Base-by-base conservation (phyloP, 1,140 invertebrate species). In the Rhizoglyphus robini region DNA sequence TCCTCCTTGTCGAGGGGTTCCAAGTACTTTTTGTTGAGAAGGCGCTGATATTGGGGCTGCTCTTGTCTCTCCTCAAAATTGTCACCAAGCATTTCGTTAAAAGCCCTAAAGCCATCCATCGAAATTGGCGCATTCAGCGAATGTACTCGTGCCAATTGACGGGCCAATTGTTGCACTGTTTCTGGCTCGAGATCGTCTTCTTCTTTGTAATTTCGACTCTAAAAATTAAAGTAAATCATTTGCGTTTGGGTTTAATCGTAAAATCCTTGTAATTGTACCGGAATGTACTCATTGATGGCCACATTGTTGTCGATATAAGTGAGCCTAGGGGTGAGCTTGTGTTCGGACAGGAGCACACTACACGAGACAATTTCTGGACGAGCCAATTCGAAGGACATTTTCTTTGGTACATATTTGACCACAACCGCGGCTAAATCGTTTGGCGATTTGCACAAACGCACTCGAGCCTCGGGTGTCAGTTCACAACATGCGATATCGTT, bases 191-290 rank as follows among this genome's bases (percentile, higher is more conserved):
- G 27, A 38, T 64, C 63, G 51, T 64, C 63, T 11, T 30, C 20
- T 23, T 51, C 20, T 36, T 30, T 36, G 29, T 64, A 64, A 25
- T 29, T 11, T 13, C 63, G 63, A 57, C 63, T 25, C 61, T 63
- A 54, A 27, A 41, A 20, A 51, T 51, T 3, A 13, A 51, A 13
- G 23, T 46, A n/a, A 46, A 41, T 41, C 8, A 41, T 11, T 41
- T 18, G 8, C 8, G 15, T 54, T 54, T 54, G 23, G 23, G 15
- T n/a, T n/a, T n/a, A n/a, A n/a, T n/a, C 29, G 8, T 58, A 23
- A 27, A n/a, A n/a, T n/a, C n/a, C n/a, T n/a, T n/a, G n/a, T n/a
- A n/a, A n/a, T n/a, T 23, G 31, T 15, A 60, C 27, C 58, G 15
- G 29, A 29, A 34, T 60, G 29, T 15, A 60, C 13, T 60, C 15